These are phyloP conservation scores for Scartelaos histophorus DNA, from an alignment of 2,113 vertebrate genomes.

Conservation along the genomic window DNA sequence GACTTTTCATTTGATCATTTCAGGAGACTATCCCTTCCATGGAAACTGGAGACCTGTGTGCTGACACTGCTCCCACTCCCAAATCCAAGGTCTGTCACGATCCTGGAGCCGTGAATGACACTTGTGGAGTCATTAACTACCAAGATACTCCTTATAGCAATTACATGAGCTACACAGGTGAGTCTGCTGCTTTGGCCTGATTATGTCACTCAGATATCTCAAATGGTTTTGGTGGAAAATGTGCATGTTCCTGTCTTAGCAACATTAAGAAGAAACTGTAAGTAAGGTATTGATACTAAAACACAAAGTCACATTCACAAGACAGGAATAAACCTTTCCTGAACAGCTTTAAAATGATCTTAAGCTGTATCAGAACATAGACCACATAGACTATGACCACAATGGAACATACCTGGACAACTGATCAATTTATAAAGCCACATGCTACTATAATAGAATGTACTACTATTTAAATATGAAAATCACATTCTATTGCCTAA, in stretches of 20 bases:
- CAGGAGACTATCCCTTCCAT: constrained; percentile 89
- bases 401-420: too few species aligned
- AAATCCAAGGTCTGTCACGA: constrained; percentile 91
- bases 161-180: constrained; percentile 99
- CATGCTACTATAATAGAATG: too few species aligned
- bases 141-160: constrained; percentile 90
- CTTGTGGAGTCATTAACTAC: constrained; percentile 84
- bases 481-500: too few species aligned
- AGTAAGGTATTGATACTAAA: too few species aligned
- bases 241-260: neutral
- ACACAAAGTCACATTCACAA: too few species aligned
- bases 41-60: constrained; percentile 97
- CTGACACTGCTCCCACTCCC: constrained; percentile 89
- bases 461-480: too few species aligned
- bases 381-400: too few species aligned
- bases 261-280: neutral
- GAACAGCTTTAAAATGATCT: too few species aligned
- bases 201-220: neutral
- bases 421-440: too few species aligned
- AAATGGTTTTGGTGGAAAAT: neutral
- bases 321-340: too few species aligned
- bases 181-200: neutral
- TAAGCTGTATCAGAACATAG: too few species aligned
- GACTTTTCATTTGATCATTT: constrained; percentile 1
- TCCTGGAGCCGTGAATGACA: constrained; percentile 86